These are phyloP conservation scores for Xiphophorus hellerii DNA, from an alignment of 2,113 vertebrate genomes.

Conservation along the genomic window DNA sequence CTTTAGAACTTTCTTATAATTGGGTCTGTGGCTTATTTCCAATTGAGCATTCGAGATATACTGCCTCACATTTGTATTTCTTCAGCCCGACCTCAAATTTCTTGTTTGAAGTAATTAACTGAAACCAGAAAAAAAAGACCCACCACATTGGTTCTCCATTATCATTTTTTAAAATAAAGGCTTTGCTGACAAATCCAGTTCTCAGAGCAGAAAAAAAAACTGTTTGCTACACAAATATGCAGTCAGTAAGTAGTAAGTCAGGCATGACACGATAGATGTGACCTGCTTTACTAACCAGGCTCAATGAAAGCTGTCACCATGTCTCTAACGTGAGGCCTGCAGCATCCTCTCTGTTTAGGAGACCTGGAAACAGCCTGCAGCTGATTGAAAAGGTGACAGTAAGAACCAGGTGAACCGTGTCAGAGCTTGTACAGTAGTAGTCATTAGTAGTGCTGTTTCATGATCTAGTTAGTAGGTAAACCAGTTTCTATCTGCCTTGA, in stretches of 20 bases:
- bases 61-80: no score
- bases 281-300: conserved; percentile 7
- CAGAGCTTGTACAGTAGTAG: background rate
- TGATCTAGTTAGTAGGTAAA: background rate
- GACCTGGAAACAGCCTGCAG: background rate
- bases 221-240: conserved; percentile 2
- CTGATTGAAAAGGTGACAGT: no score
- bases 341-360: background rate
- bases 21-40: no score
- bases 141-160: background rate
- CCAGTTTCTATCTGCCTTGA: background rate
- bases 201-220: background rate
- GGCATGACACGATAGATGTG: background rate
- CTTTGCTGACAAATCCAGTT: background rate
- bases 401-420: background rate
- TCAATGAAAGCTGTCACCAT: conserved; percentile 7
- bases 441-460: background rate
- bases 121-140: background rate
- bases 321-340: background rate
- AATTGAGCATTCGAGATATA: no score
- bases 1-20: no score
- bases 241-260: background rate
- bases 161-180: background rate
- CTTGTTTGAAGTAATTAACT: no score
- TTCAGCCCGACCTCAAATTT: no score